Conservation (phyloP, 2,888 invertebrate species). For the Xanthorhoe designata region DNA sequence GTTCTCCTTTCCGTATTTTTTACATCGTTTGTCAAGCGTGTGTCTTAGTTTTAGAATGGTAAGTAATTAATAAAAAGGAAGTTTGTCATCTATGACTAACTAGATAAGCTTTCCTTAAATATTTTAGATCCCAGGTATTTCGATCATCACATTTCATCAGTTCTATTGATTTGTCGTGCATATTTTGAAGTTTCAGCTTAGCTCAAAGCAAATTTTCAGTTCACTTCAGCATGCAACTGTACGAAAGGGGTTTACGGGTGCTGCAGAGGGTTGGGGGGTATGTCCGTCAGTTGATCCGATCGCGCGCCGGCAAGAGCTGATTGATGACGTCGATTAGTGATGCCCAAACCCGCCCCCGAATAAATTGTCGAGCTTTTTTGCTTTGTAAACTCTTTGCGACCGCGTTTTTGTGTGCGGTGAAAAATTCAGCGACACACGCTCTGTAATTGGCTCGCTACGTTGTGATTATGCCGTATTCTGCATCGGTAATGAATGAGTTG, state of each 20-base stretch:
- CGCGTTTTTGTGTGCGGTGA: constrained; percentile 60
- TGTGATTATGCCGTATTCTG: constrained; percentile 21
- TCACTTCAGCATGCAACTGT: constrained; percentile 32
- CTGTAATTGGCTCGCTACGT: constrained; percentile 42
- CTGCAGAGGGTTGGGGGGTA: constrained; percentile 39
- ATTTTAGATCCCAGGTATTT: not conserved
- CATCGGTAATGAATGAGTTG: constrained; percentile 27
- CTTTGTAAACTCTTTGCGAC: constrained; percentile 67
- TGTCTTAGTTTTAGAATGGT: not conserved
- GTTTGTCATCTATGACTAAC: not conserved
- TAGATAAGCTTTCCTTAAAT: not conserved
- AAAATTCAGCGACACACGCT: constrained; percentile 44
- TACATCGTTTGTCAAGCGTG: too few relatives aligned
- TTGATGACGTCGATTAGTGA: constrained; percentile 85
- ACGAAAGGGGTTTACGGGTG: constrained; percentile 49
- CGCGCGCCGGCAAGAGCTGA: constrained; percentile 71
- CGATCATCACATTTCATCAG: not conserved
- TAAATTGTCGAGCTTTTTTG: constrained; percentile 83
- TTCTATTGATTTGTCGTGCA: not conserved
- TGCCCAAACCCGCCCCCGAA: constrained; percentile 79
- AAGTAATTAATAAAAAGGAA: not conserved
- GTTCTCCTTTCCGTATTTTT: too few relatives aligned
- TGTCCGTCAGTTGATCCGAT: constrained; percentile 81
- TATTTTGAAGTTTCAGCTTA: not conserved
- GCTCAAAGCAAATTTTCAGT: constrained; percentile 3